A percentile compares a stretch with the other conserved stretches of the same genome.
phyloP scores from a whole-genome alignment of 2,888 invertebrate species.

The Buathra laborator region DNA sequence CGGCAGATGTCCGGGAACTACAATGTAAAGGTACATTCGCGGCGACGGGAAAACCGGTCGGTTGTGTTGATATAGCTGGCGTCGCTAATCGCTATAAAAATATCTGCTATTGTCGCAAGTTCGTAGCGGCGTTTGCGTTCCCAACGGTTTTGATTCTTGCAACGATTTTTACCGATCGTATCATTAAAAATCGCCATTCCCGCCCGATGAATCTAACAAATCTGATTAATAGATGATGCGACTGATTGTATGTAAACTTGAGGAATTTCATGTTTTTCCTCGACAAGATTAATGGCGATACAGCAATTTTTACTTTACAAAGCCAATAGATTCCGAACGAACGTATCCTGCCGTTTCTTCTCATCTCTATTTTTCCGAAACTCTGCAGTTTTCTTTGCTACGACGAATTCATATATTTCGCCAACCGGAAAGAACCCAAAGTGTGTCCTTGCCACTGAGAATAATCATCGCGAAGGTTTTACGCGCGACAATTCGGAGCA shows the following conservation, averaged over 20 bases:
- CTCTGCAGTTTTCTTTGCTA: not conserved
- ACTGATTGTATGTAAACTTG: too few species aligned
- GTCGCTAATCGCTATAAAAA: conserved; percentile 85
- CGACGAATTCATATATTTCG: not conserved
- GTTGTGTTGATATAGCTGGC: conserved; percentile 84
- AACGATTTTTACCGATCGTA: conserved; percentile 32
- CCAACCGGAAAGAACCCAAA: conserved; percentile 20
- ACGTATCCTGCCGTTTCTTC: too few species aligned
- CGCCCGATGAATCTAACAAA: too few species aligned
- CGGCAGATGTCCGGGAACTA: conserved; percentile 83
- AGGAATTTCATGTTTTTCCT: too few species aligned
- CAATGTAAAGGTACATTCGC: conserved; percentile 40
- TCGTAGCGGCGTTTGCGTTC: conserved; percentile 64
- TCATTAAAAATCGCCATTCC: not conserved
- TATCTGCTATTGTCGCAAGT: conserved; percentile 82
- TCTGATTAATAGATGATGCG: too few species aligned
- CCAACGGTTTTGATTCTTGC: conserved; percentile 78
- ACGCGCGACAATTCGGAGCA: conserved; percentile 45
- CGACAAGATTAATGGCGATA: too few species aligned
- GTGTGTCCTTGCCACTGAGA: conserved; percentile 53
- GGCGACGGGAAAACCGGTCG: conserved; percentile 84
- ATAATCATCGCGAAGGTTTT: conserved; percentile 52
- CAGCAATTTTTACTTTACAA: too few species aligned
- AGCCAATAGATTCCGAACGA: too few species aligned
- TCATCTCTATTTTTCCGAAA: not conserved